A percentile compares a stretch with the other conserved stretches of the same genome.
phyloP scores from a whole-genome alignment of 2,888 invertebrate genomes.

The Polyommatus icarus region DNA sequence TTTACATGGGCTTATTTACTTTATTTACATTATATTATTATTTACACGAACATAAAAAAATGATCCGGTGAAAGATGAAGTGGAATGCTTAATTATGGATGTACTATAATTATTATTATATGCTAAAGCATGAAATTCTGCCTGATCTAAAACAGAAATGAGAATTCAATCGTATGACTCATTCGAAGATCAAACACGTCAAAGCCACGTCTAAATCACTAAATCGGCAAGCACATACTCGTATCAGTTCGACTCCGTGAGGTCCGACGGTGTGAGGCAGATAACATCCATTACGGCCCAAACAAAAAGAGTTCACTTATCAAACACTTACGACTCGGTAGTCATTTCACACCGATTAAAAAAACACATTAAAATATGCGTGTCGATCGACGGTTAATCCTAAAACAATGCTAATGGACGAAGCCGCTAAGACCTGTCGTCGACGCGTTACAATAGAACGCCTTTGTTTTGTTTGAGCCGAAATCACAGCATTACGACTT shows the following conservation, averaged over 20 bases:
- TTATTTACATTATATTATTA: too few species aligned
- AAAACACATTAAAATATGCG: conserved; percentile 73
- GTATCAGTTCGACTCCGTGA: conserved; percentile 19
- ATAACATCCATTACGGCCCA: conserved; percentile 39
- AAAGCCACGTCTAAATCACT: not conserved
- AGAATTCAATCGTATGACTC: not conserved
- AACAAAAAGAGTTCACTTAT: conserved; percentile 51
- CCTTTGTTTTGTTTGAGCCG: conserved; percentile 67
- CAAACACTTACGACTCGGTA: conserved; percentile 63
- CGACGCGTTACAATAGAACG: conserved; percentile 77
- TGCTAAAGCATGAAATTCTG: not conserved
- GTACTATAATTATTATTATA: too few species aligned
- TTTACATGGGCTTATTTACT: not conserved
- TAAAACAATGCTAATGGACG: conserved; percentile 80
- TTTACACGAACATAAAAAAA: too few species aligned
- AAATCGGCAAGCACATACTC: not conserved
- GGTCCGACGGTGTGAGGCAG: conserved; percentile 22
- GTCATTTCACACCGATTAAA: conserved; percentile 71
- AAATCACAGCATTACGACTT: conserved; percentile 73
- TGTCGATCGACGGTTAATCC: conserved; percentile 72
- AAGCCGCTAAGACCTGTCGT: conserved; percentile 73
- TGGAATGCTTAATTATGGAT: too few species aligned
- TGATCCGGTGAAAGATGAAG: too few species aligned
- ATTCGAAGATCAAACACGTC: conserved; percentile 7
- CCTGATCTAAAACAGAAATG: not conserved